Evolutionary conservation across 2,797 vertebrate genomes (phyloP).

Genomic region (Iguana delicatissima): DNA sequence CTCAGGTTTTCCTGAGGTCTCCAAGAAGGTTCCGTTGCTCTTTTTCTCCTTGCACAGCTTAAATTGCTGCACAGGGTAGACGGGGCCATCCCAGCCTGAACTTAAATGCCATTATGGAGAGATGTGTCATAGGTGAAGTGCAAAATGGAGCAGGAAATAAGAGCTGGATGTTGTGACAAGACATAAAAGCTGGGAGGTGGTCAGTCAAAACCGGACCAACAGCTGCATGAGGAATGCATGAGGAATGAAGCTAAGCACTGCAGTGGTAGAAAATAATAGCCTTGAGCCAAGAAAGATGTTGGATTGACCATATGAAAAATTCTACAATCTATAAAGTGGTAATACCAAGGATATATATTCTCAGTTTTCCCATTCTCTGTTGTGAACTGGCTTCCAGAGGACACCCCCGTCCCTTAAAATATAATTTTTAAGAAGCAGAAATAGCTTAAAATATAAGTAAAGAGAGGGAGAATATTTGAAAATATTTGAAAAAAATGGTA

Average conservation of each 20-base stretch:
- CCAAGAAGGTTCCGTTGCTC: background rate
- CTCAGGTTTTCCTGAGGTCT: background rate
- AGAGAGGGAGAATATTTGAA: too few relatives aligned
- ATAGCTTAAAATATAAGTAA: too few relatives aligned
- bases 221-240: too few relatives aligned
- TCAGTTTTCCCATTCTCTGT: too few relatives aligned
- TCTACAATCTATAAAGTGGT: too few relatives aligned
- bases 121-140: background rate
- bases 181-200: background rate
- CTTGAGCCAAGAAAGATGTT: too few relatives aligned
- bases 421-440: too few relatives aligned
- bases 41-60: background rate
- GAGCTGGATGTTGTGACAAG: background rate
- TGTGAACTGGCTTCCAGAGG: too few relatives aligned
- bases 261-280: background rate
- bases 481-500: too few relatives aligned
- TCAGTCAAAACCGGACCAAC: background rate
- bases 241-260: background rate
- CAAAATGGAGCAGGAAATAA: background rate
- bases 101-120: background rate
- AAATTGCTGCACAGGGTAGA: background rate
- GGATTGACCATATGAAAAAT: too few relatives aligned
- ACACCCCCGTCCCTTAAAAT: too few relatives aligned
- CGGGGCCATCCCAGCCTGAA: background rate
- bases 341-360: too few relatives aligned